Evolutionary conservation across 1,140 invertebrate genomes (phyloP).

Genomic region (Saxidomus purpurata): DNA sequence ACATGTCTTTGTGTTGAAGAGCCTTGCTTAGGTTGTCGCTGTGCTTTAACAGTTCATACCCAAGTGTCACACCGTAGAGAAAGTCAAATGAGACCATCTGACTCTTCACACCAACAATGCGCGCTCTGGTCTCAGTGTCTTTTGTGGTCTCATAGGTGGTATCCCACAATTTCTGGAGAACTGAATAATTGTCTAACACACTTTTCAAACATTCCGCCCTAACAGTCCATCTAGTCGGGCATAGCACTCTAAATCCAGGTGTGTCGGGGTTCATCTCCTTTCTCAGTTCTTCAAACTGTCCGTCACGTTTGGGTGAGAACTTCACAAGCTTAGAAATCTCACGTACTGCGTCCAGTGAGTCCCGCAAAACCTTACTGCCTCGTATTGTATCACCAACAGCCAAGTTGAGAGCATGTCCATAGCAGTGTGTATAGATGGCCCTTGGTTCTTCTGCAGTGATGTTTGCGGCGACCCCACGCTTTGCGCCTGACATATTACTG

Average conservation of each 20-base stretch:
- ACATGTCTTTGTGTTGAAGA: too few species aligned
- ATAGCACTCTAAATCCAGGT: not conserved
- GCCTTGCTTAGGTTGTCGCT: too few species aligned
- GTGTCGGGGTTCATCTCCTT: not conserved
- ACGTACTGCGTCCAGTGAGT: not conserved
- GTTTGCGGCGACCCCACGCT: not conserved
- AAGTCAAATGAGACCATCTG: too few species aligned
- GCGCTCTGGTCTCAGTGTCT: too few species aligned
- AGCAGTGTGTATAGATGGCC: not conserved
- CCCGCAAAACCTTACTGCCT: not conserved
- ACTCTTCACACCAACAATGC: too few species aligned
- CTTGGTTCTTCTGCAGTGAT: not conserved
- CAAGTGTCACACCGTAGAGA: too few species aligned
- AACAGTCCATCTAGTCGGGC: not conserved
- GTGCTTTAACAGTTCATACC: too few species aligned
- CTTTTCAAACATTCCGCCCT: too few species aligned
- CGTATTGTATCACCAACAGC: conserved; percentile 34
- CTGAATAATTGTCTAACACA: too few species aligned
- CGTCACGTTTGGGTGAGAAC: not conserved
- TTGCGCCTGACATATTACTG: not conserved
- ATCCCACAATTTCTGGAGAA: too few species aligned
- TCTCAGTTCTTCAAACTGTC: not conserved
- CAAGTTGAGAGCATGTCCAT: too few species aligned
- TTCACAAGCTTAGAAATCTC: conserved; percentile 4
- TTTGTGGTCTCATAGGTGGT: too few species aligned